These are phyloP conservation scores for Aurelia aurita complex sp. Pacific DNA, from an alignment of 30 jellyfish, hydroid and myxozoan species.

Conservation along the genomic window DNA sequence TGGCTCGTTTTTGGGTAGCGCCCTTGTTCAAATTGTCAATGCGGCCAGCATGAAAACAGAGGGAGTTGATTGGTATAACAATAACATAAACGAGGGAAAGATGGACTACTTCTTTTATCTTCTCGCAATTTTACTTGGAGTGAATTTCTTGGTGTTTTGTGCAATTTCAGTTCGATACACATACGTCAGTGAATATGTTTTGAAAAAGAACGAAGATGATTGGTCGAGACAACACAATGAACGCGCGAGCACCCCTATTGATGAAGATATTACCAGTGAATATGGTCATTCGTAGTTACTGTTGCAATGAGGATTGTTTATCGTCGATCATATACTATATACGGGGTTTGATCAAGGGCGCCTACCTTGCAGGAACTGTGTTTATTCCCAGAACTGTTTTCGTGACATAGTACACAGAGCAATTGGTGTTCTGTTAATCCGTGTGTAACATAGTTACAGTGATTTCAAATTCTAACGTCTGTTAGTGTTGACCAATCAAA, in stretches of 20 bases:
- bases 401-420: too few species aligned
- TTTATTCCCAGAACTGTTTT: too few species aligned
- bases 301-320: too few species aligned
- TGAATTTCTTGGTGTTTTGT: slow-evolving; percentile 68
- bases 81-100: slow-evolving; percentile 58
- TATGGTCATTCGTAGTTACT: too few species aligned
- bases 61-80: slow-evolving; percentile 57
- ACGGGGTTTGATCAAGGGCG: too few species aligned
- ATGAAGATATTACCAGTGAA: slow-evolving; percentile 7
- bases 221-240: slow-evolving; percentile 23
- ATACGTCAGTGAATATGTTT: slow-evolving; percentile 38
- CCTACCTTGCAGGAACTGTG: too few species aligned
- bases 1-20: slow-evolving; percentile 90
- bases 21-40: slow-evolving; percentile 61
- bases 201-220: slow-evolving; percentile 51
- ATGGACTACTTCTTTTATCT: slow-evolving; percentile 65
- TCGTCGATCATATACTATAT: too few species aligned
- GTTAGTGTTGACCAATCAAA: too few species aligned
- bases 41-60: slow-evolving; percentile 8
- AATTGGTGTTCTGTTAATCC: too few species aligned
- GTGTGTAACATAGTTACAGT: too few species aligned
- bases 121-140: slow-evolving; percentile 68
- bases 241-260: slow-evolving; percentile 1
- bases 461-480: too few species aligned
- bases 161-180: slow-evolving; percentile 68